A percentile compares a stretch with the other conserved stretches of the same genome.
phyloP scores from a whole-genome alignment of 2,888 invertebrate species.

The Syrista parreyssii region DNA sequence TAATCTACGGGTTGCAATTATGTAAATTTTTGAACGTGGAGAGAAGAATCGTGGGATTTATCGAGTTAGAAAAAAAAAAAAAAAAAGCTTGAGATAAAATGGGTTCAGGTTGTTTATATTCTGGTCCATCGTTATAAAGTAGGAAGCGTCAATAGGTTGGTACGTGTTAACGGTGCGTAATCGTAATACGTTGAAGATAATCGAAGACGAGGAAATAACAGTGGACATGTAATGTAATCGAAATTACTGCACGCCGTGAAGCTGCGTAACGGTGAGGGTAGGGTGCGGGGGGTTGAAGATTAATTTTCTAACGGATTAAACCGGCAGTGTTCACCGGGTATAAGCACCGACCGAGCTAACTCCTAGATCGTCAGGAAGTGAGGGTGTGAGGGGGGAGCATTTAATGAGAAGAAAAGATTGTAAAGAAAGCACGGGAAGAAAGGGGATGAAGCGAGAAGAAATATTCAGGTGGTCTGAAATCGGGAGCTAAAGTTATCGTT shows the following conservation, averaged over 20 bases:
- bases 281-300: slow-evolving; percentile 15
- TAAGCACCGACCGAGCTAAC: not conserved
- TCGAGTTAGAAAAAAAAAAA: not conserved
- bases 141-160: not conserved
- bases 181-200: not conserved
- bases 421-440: not conserved
- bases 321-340: not conserved
- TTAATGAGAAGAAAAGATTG: not conserved
- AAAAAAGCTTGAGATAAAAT: not conserved
- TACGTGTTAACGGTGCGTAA: not conserved
- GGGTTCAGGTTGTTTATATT: not conserved
- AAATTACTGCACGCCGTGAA: slow-evolving; percentile 21
- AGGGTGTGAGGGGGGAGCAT: not conserved
- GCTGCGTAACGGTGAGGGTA: slow-evolving; percentile 1
- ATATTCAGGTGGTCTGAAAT: not conserved
- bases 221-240: slow-evolving; percentile 28
- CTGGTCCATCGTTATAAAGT: not conserved
- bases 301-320: slow-evolving; percentile 35
- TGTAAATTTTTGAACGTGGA: not conserved
- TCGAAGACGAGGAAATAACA: not conserved
- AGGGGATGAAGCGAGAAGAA: not conserved
- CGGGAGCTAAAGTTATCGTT: not conserved
- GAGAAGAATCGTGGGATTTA: not conserved
- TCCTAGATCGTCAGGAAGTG: not conserved
- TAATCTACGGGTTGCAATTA: not conserved